These are phyloP conservation scores for Cheirogaleus medius DNA, from an alignment of 2,113 vertebrate genomes.

Conservation along the genomic window DNA sequence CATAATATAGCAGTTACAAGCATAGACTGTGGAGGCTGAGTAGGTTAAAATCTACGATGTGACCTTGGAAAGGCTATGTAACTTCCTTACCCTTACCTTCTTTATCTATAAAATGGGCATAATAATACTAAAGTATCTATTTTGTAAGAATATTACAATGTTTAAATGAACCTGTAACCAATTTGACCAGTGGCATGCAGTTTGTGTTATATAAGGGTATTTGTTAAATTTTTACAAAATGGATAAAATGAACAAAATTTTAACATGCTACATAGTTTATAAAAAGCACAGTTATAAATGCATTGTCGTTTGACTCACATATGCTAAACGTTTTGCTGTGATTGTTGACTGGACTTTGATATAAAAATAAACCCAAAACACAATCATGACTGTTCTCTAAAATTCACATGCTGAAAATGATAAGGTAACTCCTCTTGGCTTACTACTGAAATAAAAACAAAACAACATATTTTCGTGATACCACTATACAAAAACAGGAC, in stretches of 20 bases:
- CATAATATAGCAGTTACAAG: background rate
- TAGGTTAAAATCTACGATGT: background rate
- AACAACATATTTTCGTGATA: slow-evolving; percentile 27
- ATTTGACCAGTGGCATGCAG: background rate
- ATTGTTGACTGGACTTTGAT: background rate
- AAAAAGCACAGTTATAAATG: background rate
- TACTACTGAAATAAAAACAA: background rate
- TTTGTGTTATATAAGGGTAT: background rate
- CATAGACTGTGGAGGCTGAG: background rate
- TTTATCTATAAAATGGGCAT: background rate
- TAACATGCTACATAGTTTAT: background rate
- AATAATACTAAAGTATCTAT: background rate
- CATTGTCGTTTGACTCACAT: background rate
- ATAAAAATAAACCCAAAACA: background rate
- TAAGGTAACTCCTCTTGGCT: background rate
- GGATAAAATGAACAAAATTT: background rate
- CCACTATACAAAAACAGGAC: background rate
- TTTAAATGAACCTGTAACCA: background rate
- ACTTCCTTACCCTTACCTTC: background rate
- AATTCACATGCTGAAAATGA: slow-evolving; percentile 2
- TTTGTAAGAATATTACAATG: background rate
- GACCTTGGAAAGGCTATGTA: background rate
- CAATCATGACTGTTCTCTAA: background rate
- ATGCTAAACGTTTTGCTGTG: background rate
- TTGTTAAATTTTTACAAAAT: background rate